phyloP scores from a whole-genome alignment of 1,140 invertebrate species.

The Drosophila punjabiensis region DNA sequence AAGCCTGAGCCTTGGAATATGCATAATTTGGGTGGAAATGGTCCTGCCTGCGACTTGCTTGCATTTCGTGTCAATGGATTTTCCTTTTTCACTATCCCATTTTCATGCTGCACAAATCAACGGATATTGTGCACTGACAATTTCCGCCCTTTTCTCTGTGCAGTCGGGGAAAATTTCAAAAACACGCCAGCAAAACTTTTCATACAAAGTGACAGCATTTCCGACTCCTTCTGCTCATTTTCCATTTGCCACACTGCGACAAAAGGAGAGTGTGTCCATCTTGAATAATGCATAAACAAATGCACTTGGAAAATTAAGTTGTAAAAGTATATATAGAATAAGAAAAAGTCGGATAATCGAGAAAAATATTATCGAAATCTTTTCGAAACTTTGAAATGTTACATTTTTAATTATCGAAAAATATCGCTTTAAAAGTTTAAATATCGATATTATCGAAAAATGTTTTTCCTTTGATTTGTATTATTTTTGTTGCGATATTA shows the following conservation, averaged over 20 bases:
- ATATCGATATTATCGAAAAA: too few relatives aligned
- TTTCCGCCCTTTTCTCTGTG: constrained; percentile 61
- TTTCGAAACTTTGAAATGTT: not conserved
- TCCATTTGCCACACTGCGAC: constrained; percentile 17
- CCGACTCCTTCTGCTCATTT: constrained; percentile 46
- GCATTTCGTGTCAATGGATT: constrained; percentile 74
- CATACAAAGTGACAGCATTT: constrained; percentile 51
- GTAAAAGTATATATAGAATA: not conserved
- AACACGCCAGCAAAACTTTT: constrained; percentile 53
- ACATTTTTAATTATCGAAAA: too few relatives aligned
- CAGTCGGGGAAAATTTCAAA: constrained; percentile 37
- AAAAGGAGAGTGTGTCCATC: constrained; percentile 1
- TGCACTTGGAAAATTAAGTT: not conserved
- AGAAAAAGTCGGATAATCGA: not conserved
- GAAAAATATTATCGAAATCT: not conserved
- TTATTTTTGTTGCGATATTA: too few relatives aligned
- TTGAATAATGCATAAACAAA: constrained; percentile 3
- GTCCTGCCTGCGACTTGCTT: constrained; percentile 30
- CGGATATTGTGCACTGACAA: constrained; percentile 81
- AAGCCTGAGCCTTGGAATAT: constrained; percentile 19
- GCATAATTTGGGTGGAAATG: constrained; percentile 40
- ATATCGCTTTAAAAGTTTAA: too few relatives aligned
- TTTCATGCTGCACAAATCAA: constrained; percentile 81
- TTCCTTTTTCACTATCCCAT: constrained; percentile 35
- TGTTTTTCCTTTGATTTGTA: too few relatives aligned